Conservation (phyloP, 2,113 vertebrate species). For the Bungarus multicinctus region DNA sequence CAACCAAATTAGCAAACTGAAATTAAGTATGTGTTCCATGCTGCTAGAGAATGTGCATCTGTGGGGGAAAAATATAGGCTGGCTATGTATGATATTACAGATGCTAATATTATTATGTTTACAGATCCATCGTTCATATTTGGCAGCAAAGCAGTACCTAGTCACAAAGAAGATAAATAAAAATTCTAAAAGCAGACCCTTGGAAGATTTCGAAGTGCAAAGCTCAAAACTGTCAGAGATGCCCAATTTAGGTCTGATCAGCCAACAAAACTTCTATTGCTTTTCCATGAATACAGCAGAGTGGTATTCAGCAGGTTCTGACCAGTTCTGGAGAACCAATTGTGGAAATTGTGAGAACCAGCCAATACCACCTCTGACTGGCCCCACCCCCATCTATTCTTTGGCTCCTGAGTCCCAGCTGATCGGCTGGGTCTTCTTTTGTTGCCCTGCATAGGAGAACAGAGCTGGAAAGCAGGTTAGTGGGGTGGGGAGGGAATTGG, state of each 20-base stretch:
- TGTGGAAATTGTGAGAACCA: too few species aligned
- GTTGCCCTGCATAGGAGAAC: too few species aligned
- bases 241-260: background rate
- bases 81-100: background rate
- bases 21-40: constrained; percentile 29
- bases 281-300: background rate
- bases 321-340: too few species aligned
- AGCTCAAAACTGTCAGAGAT: background rate
- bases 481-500: too few species aligned
- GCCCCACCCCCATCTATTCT: too few species aligned
- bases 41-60: background rate
- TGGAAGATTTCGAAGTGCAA: background rate
- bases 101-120: background rate
- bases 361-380: too few species aligned
- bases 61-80: background rate
- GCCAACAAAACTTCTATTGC: background rate
- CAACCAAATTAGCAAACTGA: constrained; percentile 25
- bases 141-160: background rate
- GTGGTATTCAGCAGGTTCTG: too few species aligned
- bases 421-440: too few species aligned
- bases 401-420: too few species aligned
- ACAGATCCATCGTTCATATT: background rate
- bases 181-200: background rate
- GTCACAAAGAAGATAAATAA: background rate
- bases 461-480: too few species aligned